Evolutionary conservation across 2,113 vertebrate genomes (phyloP), one percentile per base, ranked within the genome.

Genomic region (Thamnaconus septentrionalis): DNA sequence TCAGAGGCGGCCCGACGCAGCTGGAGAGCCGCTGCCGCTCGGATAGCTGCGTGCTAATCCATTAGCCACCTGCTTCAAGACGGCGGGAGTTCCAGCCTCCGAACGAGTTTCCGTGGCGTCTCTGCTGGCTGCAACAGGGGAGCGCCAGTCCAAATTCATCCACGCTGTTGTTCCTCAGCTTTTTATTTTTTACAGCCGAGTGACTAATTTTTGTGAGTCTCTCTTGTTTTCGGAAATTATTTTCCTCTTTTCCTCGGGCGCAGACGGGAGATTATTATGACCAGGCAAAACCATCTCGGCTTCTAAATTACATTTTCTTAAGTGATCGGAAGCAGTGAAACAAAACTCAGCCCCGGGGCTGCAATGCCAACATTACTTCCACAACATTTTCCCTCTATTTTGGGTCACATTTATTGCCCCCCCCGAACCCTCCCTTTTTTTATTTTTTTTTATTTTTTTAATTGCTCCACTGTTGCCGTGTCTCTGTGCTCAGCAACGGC

Each of bases 51-150:
- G 68, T 64, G 77, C 68, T 76, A 76, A 83, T 79, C 73, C 71
- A 74, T 77, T 71, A 76, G 63, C 80, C 84, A 84, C 84, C 80
- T 85, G 79, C 79, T 76, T 75, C 5, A 31, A 50, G 62, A 42
- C 11, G 43, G 52, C 49, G 45, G 12, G 52, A 9, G 53, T 39
- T 57, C 64, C 66, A 50, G 55, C 61, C 8, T 68, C 65, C 76
- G 78, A 80, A 69, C 5, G 84, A 40, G 50, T 64, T 1, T 4
- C 54, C 0, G 6, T 5, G 54, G 46, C 47, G 12, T 66, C 69
- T 41, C 18, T 31, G 18, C 18, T 31, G 31, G 7, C 3, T 5
- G 12, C 46, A 40, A 64, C 12, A 2, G 0, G 0, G 39, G 44
- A 39, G 47, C 57, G 57, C 62, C 49, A 44, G 5, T 7, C 2